Percentiles rank a stretch among this genome's conserved stretches.
These are phyloP conservation scores for Drosophila stalkeri DNA, from an alignment of 2,888 invertebrate species.

Conservation along the genomic window DNA sequence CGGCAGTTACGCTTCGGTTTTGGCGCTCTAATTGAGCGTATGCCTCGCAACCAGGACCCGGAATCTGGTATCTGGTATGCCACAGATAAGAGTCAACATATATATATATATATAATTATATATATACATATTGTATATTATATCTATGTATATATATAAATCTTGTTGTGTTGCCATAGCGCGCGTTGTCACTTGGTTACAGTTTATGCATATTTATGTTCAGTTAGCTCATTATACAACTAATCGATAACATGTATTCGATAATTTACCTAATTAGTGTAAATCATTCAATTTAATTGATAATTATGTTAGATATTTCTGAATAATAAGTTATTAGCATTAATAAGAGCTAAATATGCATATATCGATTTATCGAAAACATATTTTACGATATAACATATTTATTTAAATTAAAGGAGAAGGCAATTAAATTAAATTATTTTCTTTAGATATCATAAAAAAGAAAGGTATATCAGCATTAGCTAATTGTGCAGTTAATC, in stretches of 20 bases:
- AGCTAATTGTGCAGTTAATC: background rate
- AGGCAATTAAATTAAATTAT: background rate
- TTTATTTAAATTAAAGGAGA: background rate
- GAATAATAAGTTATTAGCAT: background rate
- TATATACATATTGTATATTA: background rate
- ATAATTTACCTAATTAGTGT: background rate
- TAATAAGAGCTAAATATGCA: background rate
- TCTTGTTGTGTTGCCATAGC: background rate
- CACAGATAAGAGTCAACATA: slow-evolving; percentile 20
- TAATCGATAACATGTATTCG: slow-evolving; percentile 5
- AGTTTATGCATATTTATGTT: background rate
- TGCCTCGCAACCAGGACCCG: slow-evolving; percentile 19
- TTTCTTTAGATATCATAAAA: background rate
- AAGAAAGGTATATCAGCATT: background rate
- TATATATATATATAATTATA: background rate
- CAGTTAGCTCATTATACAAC: background rate
- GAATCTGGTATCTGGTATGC: slow-evolving; percentile 27
- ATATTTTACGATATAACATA: background rate
- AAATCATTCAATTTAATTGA: slow-evolving; percentile 2
- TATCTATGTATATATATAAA: background rate
- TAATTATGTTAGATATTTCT: background rate
- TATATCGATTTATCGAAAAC: background rate
- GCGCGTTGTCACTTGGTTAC: background rate
- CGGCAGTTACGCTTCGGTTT: slow-evolving; percentile 58
- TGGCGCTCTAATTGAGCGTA: slow-evolving; percentile 70